Evolutionary conservation across 1,140 invertebrate species (phyloP).

Genomic region (Lepidostoma basale): DNA sequence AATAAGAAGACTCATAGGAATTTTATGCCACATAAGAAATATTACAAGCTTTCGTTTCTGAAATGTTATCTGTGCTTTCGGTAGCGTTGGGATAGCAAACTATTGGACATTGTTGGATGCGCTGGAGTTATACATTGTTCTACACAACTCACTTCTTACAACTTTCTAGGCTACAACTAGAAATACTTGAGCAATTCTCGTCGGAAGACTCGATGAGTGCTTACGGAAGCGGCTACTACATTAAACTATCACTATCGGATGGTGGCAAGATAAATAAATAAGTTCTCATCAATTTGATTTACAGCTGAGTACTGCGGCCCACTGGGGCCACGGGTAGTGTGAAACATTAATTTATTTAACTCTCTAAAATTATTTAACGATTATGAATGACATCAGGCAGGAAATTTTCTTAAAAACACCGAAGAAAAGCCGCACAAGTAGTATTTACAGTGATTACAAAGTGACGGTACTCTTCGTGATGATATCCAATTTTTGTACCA

Average conservation of each 20-base stretch:
- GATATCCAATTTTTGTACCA: constrained; percentile 4
- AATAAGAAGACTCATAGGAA: constrained; percentile 41
- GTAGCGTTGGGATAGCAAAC: neutral
- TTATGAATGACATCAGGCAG: constrained; percentile 27
- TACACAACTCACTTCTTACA: neutral
- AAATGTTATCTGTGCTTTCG: neutral
- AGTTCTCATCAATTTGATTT: constrained; percentile 8
- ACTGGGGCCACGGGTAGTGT: too few relatives aligned
- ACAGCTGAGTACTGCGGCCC: too few relatives aligned
- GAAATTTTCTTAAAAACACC: constrained; percentile 13
- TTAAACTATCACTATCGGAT: neutral
- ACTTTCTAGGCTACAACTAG: constrained; percentile 34
- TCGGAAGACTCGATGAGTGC: neutral
- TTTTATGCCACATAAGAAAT: constrained; percentile 37
- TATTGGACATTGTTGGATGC: too few relatives aligned
- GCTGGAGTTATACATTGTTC: neutral
- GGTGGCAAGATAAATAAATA: constrained; percentile 34
- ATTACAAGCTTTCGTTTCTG: constrained; percentile 1
- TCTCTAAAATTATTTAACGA: constrained; percentile 22
- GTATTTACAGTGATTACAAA: constrained; percentile 22
- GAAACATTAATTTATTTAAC: constrained; percentile 11
- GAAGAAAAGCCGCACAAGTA: neutral
- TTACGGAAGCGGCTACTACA: neutral
- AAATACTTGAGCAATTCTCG: constrained; percentile 41
- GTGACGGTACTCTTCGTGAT: neutral